A percentile compares a stretch with the other conserved stretches of the same genome.
Conservation (phyloP, 2,888 invertebrate species). For the Lycaena phlaeas region DNA sequence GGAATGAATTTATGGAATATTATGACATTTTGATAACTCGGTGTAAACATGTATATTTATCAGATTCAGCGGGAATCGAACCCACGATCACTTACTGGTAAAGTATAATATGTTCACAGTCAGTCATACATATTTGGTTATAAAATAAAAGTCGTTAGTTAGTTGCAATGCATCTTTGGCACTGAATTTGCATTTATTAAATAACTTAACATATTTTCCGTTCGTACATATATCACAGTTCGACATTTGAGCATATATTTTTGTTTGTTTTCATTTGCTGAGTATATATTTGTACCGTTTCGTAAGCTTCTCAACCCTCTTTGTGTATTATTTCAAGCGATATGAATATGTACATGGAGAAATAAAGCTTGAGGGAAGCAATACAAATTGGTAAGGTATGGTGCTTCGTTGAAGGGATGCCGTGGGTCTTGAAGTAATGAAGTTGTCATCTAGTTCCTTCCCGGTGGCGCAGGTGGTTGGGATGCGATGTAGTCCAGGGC, state of each 20-base stretch:
- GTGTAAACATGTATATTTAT: too few species aligned
- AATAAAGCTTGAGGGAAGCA: slow-evolving; percentile 23
- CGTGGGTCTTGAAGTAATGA: neutral
- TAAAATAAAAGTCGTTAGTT: slow-evolving; percentile 20
- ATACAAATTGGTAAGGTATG: slow-evolving; percentile 16
- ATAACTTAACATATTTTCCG: slow-evolving; percentile 40
- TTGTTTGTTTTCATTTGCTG: slow-evolving; percentile 49
- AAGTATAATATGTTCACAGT: too few species aligned
- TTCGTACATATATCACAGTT: slow-evolving; percentile 67
- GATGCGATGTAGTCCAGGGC: slow-evolving; percentile 80
- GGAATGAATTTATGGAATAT: slow-evolving; percentile 7
- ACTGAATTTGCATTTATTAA: slow-evolving; percentile 62
- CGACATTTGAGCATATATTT: slow-evolving; percentile 51
- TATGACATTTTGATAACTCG: too few species aligned
- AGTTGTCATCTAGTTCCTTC: slow-evolving; percentile 31
- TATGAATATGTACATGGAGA: slow-evolving; percentile 36
- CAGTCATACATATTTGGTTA: too few species aligned
- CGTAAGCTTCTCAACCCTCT: slow-evolving; percentile 27
- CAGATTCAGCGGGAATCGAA: too few species aligned
- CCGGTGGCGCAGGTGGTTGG: slow-evolving; percentile 68
- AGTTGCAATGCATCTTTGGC: slow-evolving; percentile 68
- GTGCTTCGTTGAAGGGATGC: slow-evolving; percentile 15
- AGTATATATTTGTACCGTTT: slow-evolving; percentile 35
- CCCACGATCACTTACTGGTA: too few species aligned
- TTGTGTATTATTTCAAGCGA: slow-evolving; percentile 13